These are phyloP conservation scores for Andricus grossulariae DNA, from an alignment of 1,140 invertebrate species.

Conservation along the genomic window DNA sequence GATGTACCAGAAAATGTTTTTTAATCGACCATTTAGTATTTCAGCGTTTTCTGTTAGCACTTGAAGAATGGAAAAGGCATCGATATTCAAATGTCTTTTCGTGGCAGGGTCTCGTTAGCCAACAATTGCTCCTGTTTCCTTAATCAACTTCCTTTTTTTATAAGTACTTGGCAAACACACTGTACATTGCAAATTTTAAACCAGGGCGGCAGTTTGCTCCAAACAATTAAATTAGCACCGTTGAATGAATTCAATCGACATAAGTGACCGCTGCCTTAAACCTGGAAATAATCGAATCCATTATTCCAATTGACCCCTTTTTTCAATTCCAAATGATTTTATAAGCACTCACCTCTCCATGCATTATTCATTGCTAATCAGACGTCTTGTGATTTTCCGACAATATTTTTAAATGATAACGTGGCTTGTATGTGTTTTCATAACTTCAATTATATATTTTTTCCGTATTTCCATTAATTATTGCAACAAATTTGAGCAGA, in stretches of 20 bases:
- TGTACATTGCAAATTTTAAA: slow-evolving; percentile 20
- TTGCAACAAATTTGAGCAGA: too few species aligned
- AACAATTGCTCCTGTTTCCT: slow-evolving; percentile 19
- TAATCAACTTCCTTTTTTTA: neutral
- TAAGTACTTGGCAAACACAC: neutral
- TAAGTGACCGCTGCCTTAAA: neutral
- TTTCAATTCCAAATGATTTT: neutral
- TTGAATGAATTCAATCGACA: slow-evolving; percentile 23
- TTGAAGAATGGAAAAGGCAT: neutral
- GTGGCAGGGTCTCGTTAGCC: slow-evolving; percentile 36
- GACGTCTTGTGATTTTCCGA: too few species aligned
- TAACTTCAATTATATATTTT: too few species aligned
- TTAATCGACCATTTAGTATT: too few species aligned
- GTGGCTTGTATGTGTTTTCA: too few species aligned
- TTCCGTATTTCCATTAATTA: too few species aligned
- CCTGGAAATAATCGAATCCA: slow-evolving; percentile 2
- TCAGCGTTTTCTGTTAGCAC: neutral
- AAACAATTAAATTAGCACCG: slow-evolving; percentile 16
- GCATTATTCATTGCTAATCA: neutral
- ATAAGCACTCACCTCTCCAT: neutral
- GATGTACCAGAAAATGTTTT: too few species aligned
- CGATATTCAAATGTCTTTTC: slow-evolving; percentile 28
- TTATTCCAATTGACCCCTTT: slow-evolving; percentile 8
- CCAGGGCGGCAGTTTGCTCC: neutral
- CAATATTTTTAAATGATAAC: too few species aligned